A percentile compares a stretch with the other conserved stretches of the same genome.
phyloP scores from a whole-genome alignment of 2,113 vertebrate genomes.

The Neomonachus schauinslandi region DNA sequence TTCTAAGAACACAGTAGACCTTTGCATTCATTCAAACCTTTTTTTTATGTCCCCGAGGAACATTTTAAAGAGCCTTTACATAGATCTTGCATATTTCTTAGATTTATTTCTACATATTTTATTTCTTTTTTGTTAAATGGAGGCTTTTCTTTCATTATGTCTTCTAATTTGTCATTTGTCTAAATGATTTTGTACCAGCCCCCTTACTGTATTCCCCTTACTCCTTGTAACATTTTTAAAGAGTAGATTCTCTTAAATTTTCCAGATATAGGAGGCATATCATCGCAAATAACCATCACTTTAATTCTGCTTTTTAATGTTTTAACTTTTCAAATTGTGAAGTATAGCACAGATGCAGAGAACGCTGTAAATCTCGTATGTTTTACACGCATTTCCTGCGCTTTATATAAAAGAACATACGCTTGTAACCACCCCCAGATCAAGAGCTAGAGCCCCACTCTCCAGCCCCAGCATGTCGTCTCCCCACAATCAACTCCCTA shows the following conservation, averaged over 20 bases:
- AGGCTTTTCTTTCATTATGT: background rate
- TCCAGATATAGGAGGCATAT: background rate
- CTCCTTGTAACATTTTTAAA: background rate
- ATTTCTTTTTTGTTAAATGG: background rate
- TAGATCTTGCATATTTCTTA: background rate
- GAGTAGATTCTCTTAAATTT: background rate
- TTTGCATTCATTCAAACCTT: background rate
- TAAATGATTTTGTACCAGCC: background rate
- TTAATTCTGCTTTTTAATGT: background rate
- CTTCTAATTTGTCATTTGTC: background rate
- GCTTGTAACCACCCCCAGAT: background rate
- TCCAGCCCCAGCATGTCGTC: background rate
- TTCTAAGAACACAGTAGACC: background rate
- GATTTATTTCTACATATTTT: background rate
- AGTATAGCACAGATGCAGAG: background rate
- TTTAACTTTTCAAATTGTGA: background rate
- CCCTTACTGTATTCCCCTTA: background rate
- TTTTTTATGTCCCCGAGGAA: background rate
- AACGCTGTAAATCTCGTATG: background rate
- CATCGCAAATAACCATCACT: background rate
- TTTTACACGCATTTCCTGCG: background rate
- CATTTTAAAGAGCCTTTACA: background rate
- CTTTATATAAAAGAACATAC: background rate
- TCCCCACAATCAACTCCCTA: background rate
- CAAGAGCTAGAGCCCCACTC: background rate